These are phyloP conservation scores for Grus americana DNA, from an alignment of 2,113 vertebrate species.

Conservation along the genomic window DNA sequence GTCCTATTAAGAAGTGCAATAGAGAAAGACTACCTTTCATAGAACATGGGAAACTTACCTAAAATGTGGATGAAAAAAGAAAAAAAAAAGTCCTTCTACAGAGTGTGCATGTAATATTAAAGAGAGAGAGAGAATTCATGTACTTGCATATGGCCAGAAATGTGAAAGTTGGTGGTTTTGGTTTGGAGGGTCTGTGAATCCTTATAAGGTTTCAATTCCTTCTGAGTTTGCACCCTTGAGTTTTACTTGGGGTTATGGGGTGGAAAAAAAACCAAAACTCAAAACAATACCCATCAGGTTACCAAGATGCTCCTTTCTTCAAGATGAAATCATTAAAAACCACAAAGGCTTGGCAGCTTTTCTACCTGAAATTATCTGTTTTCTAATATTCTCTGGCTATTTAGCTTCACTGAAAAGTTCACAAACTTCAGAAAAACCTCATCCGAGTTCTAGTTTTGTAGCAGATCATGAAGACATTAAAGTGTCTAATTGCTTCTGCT, in stretches of 20 bases:
- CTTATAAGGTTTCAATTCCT: conserved; percentile 38
- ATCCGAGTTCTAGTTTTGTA: neutral
- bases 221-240: neutral
- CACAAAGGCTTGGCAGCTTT: neutral
- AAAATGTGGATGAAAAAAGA: neutral
- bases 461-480: neutral
- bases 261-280: neutral
- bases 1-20: neutral
- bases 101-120: neutral
- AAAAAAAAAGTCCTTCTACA: neutral
- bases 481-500: conserved; percentile 15
- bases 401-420: neutral
- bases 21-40: neutral
- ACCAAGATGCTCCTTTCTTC: neutral
- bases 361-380: neutral
- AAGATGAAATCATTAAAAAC: neutral
- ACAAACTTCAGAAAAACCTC: neutral
- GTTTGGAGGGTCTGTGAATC: neutral
- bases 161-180: conserved; percentile 46
- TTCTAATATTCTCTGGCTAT: neutral
- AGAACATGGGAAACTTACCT: neutral
- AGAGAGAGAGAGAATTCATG: neutral
- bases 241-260: neutral
- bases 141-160: neutral
- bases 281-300: neutral